A percentile compares a stretch with the other conserved stretches of the same genome.
Conservation (phyloP, 2,797 vertebrate species). For the Muraenolepis orangiensis region DNA sequence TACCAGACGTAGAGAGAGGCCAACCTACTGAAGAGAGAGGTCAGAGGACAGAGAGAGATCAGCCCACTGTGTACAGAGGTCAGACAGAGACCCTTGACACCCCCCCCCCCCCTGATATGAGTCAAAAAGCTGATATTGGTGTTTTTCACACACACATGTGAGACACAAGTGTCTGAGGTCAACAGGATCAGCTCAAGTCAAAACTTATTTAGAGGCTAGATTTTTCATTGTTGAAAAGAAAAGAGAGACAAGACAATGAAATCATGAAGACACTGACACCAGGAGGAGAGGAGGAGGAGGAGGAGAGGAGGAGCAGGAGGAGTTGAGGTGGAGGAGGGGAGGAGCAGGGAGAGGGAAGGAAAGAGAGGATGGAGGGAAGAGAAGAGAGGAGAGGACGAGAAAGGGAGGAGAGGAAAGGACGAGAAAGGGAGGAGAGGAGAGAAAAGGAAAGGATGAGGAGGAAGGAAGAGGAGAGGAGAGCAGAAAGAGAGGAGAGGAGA, state of each 20-base stretch:
- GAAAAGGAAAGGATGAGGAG: slow-evolving; percentile 12
- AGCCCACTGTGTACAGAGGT: no score
- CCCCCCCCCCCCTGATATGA: no score
- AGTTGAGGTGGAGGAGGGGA: no score
- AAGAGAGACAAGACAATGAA: slow-evolving; percentile 28
- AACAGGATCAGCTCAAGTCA: background rate
- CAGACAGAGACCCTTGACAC: no score
- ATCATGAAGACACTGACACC: slow-evolving; percentile 39
- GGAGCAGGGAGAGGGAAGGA: background rate
- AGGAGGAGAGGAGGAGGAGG: background rate
- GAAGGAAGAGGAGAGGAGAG: slow-evolving; percentile 3
- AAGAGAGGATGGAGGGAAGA: background rate
- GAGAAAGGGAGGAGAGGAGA: slow-evolving; percentile 14
- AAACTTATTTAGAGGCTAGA: background rate
- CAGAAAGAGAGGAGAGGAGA: background rate
- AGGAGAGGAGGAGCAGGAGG: no score
- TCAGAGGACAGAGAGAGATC: no score
- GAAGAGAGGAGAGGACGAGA: background rate
- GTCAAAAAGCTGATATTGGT: no score
- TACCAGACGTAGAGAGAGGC: no score
- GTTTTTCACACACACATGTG: no score
- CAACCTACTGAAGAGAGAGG: no score
- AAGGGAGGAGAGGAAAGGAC: background rate
- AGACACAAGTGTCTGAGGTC: background rate
- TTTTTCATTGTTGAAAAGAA: background rate